Evolutionary conservation across 1,140 invertebrate genomes (phyloP).

Genomic region (Scylla paramamosain): DNA sequence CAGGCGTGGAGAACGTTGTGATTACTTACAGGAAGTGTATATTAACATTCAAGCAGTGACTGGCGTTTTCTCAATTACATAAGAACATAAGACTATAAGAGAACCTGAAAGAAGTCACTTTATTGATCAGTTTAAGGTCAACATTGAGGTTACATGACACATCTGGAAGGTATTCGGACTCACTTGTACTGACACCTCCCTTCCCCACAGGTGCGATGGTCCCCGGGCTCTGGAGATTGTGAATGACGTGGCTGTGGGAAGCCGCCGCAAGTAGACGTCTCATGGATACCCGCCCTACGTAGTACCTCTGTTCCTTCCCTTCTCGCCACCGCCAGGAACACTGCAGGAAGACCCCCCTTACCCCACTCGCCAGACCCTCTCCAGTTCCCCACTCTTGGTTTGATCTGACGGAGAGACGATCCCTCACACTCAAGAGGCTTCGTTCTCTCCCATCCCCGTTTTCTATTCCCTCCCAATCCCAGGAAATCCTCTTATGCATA

Average conservation of each 20-base stretch:
- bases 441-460: not conserved
- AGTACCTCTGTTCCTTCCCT: not conserved
- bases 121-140: no score
- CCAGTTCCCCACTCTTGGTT: not conserved
- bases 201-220: conserved; percentile 74
- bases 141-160: no score
- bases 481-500: not conserved
- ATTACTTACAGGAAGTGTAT: no score
- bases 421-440: not conserved
- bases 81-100: no score
- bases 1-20: no score
- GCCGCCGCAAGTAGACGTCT: conserved; percentile 47
- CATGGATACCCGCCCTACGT: not conserved
- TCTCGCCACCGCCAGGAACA: not conserved
- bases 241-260: conserved; percentile 75
- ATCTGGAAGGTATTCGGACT: no score
- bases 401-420: not conserved
- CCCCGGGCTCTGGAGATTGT: conserved; percentile 77
- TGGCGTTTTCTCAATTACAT: no score
- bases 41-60: no score
- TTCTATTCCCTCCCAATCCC: not conserved
- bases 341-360: not conserved
- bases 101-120: no score
- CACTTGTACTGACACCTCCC: not conserved
- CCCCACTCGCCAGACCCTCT: not conserved